Evolutionary conservation across 2,113 vertebrate genomes (phyloP).

Genomic region (Tychaedon coryphoeus): DNA sequence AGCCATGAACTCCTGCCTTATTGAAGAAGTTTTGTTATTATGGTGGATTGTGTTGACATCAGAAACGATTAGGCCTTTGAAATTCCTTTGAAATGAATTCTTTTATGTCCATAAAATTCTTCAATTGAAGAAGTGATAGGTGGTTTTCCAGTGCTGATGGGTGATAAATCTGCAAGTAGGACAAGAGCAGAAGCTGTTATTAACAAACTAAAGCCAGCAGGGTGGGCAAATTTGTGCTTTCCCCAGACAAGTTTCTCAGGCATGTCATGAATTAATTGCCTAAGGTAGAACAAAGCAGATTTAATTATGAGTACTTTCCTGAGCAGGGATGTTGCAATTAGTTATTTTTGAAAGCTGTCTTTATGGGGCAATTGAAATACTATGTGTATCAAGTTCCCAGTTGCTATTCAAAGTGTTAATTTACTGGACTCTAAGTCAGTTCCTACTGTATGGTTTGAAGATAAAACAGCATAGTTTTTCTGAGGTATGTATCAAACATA

Average conservation of each 20-base stretch:
- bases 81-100: not conserved
- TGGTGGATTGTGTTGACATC: not conserved
- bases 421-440: not conserved
- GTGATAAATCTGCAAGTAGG: not conserved
- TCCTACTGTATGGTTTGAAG: not conserved
- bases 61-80: not conserved
- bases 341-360: constrained; percentile 34
- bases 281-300: constrained; percentile 16
- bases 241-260: not conserved
- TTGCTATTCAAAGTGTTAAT: not conserved
- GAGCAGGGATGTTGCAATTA: constrained; percentile 16
- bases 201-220: constrained; percentile 2
- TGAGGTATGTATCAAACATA: not conserved
- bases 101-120: constrained; percentile 3
- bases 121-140: not conserved
- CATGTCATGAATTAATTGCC: constrained; percentile 1
- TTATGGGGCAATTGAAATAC: not conserved
- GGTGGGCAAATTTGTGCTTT: not conserved
- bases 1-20: not conserved
- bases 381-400: not conserved
- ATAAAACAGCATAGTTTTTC: not conserved
- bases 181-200: not conserved
- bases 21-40: not conserved
- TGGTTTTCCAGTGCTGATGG: not conserved
- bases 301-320: constrained; percentile 32